These are phyloP conservation scores for Salpingus planirostris DNA, from an alignment of 2,888 invertebrate species.

Conservation along the genomic window DNA sequence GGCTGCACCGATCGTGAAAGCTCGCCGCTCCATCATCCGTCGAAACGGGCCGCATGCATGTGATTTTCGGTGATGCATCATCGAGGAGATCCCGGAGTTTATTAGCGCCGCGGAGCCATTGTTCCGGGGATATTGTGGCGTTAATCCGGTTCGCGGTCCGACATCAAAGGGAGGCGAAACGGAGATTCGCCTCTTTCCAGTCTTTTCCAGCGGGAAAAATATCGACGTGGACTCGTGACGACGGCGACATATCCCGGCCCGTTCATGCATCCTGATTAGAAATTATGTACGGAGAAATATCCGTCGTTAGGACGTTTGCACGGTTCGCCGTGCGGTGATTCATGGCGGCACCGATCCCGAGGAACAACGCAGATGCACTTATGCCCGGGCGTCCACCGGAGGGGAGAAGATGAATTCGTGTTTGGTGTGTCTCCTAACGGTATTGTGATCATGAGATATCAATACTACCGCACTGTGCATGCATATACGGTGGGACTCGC, in stretches of 20 bases:
- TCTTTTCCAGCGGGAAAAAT: no score
- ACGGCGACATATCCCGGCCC: conserved; percentile 1
- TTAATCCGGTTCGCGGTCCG: no score
- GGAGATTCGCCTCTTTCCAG: no score
- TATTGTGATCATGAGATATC: conserved; percentile 30
- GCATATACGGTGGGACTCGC: conserved; percentile 18
- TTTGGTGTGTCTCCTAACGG: conserved; percentile 27
- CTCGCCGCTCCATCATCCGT: no score
- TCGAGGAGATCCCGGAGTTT: no score
- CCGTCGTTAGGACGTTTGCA: conserved; percentile 21
- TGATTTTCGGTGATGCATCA: no score
- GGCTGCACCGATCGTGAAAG: no score
- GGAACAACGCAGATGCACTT: conserved; percentile 9
- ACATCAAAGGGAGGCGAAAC: no score
- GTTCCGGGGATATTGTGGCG: no score
- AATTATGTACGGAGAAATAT: conserved; percentile 20
- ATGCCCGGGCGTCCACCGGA: conserved; percentile 6
- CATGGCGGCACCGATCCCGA: conserved; percentile 21
- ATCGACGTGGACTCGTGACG: no score
- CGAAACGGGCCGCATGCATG: no score
- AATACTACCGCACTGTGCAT: conserved; percentile 22
- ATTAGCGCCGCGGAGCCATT: no score
- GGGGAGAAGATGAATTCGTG: conserved; percentile 27
- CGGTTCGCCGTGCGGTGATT: conserved; percentile 24
- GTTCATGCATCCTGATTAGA: conserved; percentile 23